phyloP scores from a whole-genome alignment of 2,888 invertebrate species.

The Morpho deidamia region DNA sequence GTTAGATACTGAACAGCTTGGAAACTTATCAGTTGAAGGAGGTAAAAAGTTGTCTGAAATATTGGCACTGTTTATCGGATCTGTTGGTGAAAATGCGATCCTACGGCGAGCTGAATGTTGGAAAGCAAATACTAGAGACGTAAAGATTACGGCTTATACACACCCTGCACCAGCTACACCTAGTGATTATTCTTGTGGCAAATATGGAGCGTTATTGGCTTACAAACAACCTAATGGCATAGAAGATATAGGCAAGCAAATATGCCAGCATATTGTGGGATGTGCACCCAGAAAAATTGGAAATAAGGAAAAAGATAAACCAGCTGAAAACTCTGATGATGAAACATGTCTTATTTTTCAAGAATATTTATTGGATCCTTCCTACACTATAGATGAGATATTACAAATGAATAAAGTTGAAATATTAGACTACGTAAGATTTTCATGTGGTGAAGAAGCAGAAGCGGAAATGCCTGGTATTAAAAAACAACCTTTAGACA shows the following conservation, averaged over 20 bases:
- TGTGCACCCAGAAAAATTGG: slow-evolving; percentile 90
- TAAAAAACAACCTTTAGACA: slow-evolving; percentile 74
- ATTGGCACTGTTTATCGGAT: slow-evolving; percentile 90
- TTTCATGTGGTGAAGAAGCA: slow-evolving; percentile 88
- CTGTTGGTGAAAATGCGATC: slow-evolving; percentile 93
- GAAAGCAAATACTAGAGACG: slow-evolving; percentile 72
- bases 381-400: slow-evolving; percentile 84
- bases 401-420: slow-evolving; percentile 81
- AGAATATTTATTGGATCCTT: slow-evolving; percentile 90
- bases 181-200: slow-evolving; percentile 82
- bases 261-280: slow-evolving; percentile 96
- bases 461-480: slow-evolving; percentile 61
- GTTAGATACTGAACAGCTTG: slow-evolving; percentile 83
- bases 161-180: slow-evolving; percentile 83
- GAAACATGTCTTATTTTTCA: slow-evolving; percentile 91
- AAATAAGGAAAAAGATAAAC: slow-evolving; percentile 78
- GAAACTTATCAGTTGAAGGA: slow-evolving; percentile 78
- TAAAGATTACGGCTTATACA: slow-evolving; percentile 83
- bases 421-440: slow-evolving; percentile 90
- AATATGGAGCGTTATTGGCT: slow-evolving; percentile 91
- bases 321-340: slow-evolving; percentile 82
- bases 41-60: slow-evolving; percentile 88
- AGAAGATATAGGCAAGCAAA: slow-evolving; percentile 81
- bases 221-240: slow-evolving; percentile 70
- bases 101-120: slow-evolving; percentile 88